These are phyloP conservation scores for Drosophila sp. DNA, from an alignment of 1,140 invertebrate genomes.

Conservation along the genomic window DNA sequence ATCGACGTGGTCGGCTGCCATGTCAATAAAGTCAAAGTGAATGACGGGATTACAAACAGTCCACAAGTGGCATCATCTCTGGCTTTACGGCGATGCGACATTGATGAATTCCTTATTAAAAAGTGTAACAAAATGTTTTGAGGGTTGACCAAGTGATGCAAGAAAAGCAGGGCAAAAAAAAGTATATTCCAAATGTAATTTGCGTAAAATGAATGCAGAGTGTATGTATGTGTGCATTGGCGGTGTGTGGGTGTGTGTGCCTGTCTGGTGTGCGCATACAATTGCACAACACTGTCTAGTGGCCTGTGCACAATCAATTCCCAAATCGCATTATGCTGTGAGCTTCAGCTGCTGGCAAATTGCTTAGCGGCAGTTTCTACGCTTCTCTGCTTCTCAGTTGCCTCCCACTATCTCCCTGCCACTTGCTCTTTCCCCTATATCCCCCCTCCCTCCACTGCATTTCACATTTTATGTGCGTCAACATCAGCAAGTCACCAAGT, in stretches of 20 bases:
- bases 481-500: conserved; percentile 75
- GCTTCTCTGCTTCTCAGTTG: conserved; percentile 4
- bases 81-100: neutral
- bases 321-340: conserved; percentile 76
- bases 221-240: neutral
- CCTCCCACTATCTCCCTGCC: neutral
- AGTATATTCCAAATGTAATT: conserved; percentile 66
- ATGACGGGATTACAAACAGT: conserved; percentile 75
- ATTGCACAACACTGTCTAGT: conserved; percentile 58
- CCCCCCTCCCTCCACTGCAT: conserved; percentile 31
- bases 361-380: conserved; percentile 58
- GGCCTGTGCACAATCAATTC: conserved; percentile 75
- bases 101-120: conserved; percentile 78
- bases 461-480: conserved; percentile 80
- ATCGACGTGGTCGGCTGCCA: conserved; percentile 32
- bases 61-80: conserved; percentile 61
- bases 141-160: conserved; percentile 48
- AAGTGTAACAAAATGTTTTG: conserved; percentile 56
- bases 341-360: conserved; percentile 52
- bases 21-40: conserved; percentile 80
- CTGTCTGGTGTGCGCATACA: conserved; percentile 17
- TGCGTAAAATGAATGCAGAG: conserved; percentile 63
- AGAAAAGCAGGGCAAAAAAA: conserved; percentile 2
- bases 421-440: neutral
- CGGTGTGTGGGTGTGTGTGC: conserved; percentile 5